Evolutionary conservation across 2,888 invertebrate genomes (phyloP), one percentile per base, ranked within the genome.

Genomic region (Tyria jacobaeae): DNA sequence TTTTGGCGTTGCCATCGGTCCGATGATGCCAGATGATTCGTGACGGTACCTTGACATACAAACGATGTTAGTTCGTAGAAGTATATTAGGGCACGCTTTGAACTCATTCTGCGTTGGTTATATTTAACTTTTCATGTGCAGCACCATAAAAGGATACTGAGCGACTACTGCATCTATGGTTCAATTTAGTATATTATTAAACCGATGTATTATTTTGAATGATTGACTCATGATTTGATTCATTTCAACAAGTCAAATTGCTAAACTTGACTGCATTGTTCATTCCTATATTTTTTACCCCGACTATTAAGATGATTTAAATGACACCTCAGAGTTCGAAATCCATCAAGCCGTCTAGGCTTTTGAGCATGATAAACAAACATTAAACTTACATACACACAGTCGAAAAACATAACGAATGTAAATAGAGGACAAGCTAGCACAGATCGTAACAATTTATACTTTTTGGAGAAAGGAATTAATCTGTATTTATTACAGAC

Each of bases 41-140:
- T 80, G 82, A 81, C 76, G 76, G 58, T 59, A 73, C 87, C 87
- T 87, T 87, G 87, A 86, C 87, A 87, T 86, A 82, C 79, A 59
- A 62, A 58, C 10, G 25, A 58, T 7, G 34, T 9, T 70, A 62
- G 64, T 71, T 75, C 63, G 71, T 68, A 64, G 67, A 66, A 56
- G 60, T 71, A 62, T 67, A 59, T 57, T 70, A 39, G 52, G 49
- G 25, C 60, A 64, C 52, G 65, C 57, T 52, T 62, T 63, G 61
- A 67, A 70, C 58, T 69, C 50, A 27, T 56, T 53, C 27, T 57
- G 37, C 34, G n/a, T 27, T 54, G 25, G 24, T 57, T 54, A 64
- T 52, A 67, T 39, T 59, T 61, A 59, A 63, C 47, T 60, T 52
- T 12, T 39, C 10, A 48, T 51, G 17, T 14, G 9, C 59, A 64